phyloP scores from a whole-genome alignment of 2,113 vertebrate species.

The Mionectes macconnelli region DNA sequence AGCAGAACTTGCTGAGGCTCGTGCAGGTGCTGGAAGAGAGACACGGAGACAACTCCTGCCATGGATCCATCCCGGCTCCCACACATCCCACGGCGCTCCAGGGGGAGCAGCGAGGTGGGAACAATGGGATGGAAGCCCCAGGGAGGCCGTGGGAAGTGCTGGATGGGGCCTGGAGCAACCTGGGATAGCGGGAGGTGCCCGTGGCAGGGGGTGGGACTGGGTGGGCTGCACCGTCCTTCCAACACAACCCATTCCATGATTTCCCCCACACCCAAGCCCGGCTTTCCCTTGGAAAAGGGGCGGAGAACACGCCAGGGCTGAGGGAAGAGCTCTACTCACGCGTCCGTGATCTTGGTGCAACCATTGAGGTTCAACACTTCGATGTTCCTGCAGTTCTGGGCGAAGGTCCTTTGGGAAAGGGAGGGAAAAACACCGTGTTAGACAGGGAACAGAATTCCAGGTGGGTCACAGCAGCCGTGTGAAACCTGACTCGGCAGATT shows the following conservation, averaged over 20 bases:
- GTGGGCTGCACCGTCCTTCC: not conserved
- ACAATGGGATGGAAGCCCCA: not conserved
- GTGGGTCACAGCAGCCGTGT: not conserved
- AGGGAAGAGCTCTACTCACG: constrained; percentile 73
- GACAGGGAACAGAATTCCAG: not conserved
- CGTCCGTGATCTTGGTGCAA: constrained; percentile 98
- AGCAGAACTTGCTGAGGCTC: constrained; percentile 98
- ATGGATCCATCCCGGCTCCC: fast-evolving
- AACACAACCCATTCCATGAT: not conserved
- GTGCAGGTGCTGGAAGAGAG: constrained; percentile 87
- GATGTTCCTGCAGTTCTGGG: constrained; percentile 98
- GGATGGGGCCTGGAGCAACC: fast-evolving
- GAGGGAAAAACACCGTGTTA: not conserved
- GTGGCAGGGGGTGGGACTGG: not conserved
- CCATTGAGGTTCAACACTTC: constrained; percentile 96
- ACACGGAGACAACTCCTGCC: fast-evolving
- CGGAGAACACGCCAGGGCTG: not conserved
- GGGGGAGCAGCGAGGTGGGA: not conserved
- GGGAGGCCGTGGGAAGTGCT: not conserved
- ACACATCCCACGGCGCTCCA: fast-evolving
- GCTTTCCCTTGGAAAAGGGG: not conserved
- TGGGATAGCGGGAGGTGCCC: fast-evolving
- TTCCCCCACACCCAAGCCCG: fast-evolving
- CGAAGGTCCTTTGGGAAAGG: constrained; percentile 84
- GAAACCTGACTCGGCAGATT: fast-evolving